Percentiles rank a stretch among this genome's conserved stretches.
Conservation (phyloP, 2,888 invertebrate genomes). For the Hypomecis punctinalis region DNA sequence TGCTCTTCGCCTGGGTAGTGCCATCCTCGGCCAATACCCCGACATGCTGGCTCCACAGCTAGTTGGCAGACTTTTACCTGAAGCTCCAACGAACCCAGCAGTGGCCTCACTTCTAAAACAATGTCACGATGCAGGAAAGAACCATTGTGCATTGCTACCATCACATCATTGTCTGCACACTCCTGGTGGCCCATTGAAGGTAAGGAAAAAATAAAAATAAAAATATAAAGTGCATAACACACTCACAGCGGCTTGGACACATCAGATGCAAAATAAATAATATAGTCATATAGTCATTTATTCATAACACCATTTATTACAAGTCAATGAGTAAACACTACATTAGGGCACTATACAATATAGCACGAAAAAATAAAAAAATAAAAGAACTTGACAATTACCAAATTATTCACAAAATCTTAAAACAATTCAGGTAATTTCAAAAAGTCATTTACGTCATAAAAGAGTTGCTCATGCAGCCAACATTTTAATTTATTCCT, state of each 20-base stretch:
- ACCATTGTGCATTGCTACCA: constrained; percentile 95
- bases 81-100: constrained; percentile 87
- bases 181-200: constrained; percentile 99
- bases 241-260: background rate
- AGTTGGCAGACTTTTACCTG: constrained; percentile 95
- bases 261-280: background rate
- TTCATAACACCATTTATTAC: no score
- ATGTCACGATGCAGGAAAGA: constrained; percentile 95
- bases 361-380: no score
- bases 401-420: no score
- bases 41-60: constrained; percentile 98
- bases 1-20: constrained; percentile 96
- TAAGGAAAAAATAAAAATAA: constrained; percentile 52
- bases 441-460: no score
- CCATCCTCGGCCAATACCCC: constrained; percentile 95
- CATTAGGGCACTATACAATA: no score
- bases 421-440: no score
- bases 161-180: constrained; percentile 98
- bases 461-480: no score
- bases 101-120: constrained; percentile 95
- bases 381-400: no score
- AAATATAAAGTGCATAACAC: no score
- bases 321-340: no score
- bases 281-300: no score
- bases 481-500: no score